Conservation (phyloP, 2,113 vertebrate genomes). For the Lophotis ruficrista region DNA sequence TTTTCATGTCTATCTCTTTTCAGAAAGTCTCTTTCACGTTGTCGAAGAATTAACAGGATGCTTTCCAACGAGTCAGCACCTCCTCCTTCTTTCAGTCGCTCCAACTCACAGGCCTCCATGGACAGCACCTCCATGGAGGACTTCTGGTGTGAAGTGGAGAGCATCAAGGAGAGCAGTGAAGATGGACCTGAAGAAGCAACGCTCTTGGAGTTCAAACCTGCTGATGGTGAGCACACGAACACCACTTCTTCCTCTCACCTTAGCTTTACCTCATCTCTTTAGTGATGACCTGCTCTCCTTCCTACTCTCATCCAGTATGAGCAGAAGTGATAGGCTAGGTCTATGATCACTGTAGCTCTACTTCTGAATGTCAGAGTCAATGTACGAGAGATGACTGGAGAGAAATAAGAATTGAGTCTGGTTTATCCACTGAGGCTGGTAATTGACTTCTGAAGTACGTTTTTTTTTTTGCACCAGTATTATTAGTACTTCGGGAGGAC, state of each 20-base stretch:
- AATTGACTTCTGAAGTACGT: background rate
- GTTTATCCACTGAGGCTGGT: background rate
- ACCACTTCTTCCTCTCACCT: background rate
- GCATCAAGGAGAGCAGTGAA: conserved; percentile 79
- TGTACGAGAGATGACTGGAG: background rate
- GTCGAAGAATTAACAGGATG: conserved; percentile 83
- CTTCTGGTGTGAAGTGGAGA: conserved; percentile 87
- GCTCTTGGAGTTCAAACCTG: conserved; percentile 75
- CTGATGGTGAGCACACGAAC: conserved; percentile 75
- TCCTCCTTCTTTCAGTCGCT: conserved; percentile 74
- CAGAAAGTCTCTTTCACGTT: conserved; percentile 79
- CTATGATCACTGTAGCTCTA: background rate
- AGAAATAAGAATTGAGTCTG: background rate
- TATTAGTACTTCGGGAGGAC: background rate
- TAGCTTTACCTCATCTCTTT: background rate
- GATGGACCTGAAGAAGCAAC: conserved; percentile 70
- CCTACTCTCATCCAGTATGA: accelerated
- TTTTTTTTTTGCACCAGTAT: background rate
- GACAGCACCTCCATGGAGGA: conserved; percentile 87
- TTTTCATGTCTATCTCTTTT: background rate
- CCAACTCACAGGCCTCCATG: conserved; percentile 77
- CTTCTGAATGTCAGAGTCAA: background rate
- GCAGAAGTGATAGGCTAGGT: background rate
- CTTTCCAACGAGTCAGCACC: conserved; percentile 76
- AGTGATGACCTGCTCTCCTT: background rate